Evolutionary conservation across 2,797 vertebrate species (phyloP), one percentile per base, ranked within the genome.

Genomic region (Dromococcyx pavoninus): DNA sequence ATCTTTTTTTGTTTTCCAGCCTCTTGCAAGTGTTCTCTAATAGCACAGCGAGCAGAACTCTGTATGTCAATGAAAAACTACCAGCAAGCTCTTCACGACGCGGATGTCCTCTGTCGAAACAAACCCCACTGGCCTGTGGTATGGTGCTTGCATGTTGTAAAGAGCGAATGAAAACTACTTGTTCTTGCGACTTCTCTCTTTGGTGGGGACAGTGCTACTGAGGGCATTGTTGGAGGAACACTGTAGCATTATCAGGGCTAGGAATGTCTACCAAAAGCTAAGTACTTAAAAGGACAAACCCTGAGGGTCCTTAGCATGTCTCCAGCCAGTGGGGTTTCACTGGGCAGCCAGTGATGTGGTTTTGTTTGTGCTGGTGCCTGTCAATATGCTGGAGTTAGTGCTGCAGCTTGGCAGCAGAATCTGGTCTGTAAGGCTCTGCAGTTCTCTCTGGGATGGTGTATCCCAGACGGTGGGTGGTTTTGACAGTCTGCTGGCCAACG

Each of bases 41-140:
- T 97, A 96, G 96, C 97, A 73, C 96, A 98, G 78, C 97, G 98
- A 80, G 98, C 98, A 10, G 98, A 99, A 62, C 91, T 99, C 64
- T 97, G 98, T 96, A 97, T 98, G 44, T 97, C 97, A 88, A 97
- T 99, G 98, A 98, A 98, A 71, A 99, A 98, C 97, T 98, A 98
- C 91, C 97, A 97, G 60, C 98, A 98, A 94, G 98, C 98, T 16
- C 97, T 98, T 76, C 98, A 98, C 28, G 99, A 99, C 8, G 97
- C 98, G 0, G 98, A 92, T 3, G 50, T 73, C 39, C 96, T 99
- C 53, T 99, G 99, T 91, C 96, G 96, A 72, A 97, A 97, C 44
- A 98, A 98, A 65, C 98, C 98, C 69, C 96, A 98, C 44, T 98
- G 98, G 97, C 97, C 98, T 15, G 98, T 98, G 98, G 99, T 99